A percentile compares a stretch with the other conserved stretches of the same genome.
These are phyloP conservation scores for Heterodera carotae DNA, from an alignment of 1,140 invertebrate species.

Conservation along the genomic window DNA sequence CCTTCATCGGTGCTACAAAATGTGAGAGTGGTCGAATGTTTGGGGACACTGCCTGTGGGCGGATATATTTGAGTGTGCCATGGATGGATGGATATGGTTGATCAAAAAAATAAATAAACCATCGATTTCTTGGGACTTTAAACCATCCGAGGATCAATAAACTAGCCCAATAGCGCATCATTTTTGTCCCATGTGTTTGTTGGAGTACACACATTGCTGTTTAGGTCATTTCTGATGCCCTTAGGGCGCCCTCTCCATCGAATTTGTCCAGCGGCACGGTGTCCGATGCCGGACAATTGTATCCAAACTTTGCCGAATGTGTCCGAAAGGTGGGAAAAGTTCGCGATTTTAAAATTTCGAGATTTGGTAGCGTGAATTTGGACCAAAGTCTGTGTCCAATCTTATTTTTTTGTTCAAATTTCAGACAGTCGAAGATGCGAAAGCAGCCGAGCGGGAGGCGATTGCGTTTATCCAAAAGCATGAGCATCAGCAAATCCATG, in stretches of 20 bases:
- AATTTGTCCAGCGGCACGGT: not conserved
- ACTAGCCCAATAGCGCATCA: no score
- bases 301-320: slow-evolving; percentile 25
- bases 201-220: no score
- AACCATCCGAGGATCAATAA: no score
- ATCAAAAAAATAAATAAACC: no score
- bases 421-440: slow-evolving; percentile 11
- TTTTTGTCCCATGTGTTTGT: no score
- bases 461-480: not conserved
- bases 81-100: no score
- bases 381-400: not conserved
- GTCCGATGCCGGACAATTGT: slow-evolving; percentile 19
- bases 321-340: not conserved
- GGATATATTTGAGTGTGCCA: no score
- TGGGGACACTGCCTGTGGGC: no score
- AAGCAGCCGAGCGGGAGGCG: slow-evolving; percentile 8
- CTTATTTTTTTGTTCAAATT: not conserved
- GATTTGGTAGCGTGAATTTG: no score
- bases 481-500: not conserved
- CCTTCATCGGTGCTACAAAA: not conserved
- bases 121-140: no score
- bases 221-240: not conserved
- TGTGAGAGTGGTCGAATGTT: no score
- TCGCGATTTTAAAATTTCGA: not conserved
- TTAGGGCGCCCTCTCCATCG: not conserved